A percentile compares a stretch with the other conserved stretches of the same genome.
Conservation (phyloP, 2,888 invertebrate genomes). For the Phymatocera aterrima region DNA sequence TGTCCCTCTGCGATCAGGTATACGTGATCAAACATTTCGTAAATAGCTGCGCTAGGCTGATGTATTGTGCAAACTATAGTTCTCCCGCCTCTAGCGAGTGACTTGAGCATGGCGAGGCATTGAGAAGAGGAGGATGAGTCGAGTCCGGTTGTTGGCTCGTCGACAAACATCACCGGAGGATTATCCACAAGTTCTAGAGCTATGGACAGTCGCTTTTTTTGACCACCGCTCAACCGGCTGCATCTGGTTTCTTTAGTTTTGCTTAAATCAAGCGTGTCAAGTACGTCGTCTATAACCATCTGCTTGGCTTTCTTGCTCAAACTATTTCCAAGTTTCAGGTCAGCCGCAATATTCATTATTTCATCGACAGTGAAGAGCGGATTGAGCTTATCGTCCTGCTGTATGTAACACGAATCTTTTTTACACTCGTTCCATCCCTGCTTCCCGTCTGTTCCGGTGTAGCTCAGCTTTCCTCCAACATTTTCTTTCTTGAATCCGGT, state of each 20-base stretch:
- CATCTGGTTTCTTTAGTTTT: slow-evolving; percentile 86
- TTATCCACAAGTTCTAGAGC: slow-evolving; percentile 96
- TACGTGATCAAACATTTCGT: slow-evolving; percentile 92
- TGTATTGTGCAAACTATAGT: slow-evolving; percentile 97
- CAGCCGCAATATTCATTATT: slow-evolving; percentile 90
- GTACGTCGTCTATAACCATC: slow-evolving; percentile 86
- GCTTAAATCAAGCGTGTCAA: slow-evolving; percentile 85
- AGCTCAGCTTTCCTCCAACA: slow-evolving; percentile 82
- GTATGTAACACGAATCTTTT: slow-evolving; percentile 92
- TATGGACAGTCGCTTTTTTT: slow-evolving; percentile 93
- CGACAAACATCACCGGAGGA: slow-evolving; percentile 94
- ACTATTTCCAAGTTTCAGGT: slow-evolving; percentile 85
- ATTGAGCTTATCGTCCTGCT: slow-evolving; percentile 92
- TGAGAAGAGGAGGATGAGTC: slow-evolving; percentile 92
- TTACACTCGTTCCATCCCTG: slow-evolving; percentile 77
- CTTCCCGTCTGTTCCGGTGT: slow-evolving; percentile 78
- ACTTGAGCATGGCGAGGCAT: slow-evolving; percentile 87
- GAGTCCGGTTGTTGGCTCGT: slow-evolving; percentile 96
- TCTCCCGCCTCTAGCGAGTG: slow-evolving; percentile 87
- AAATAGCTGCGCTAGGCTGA: slow-evolving; percentile 94
- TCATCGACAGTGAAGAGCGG: slow-evolving; percentile 91
- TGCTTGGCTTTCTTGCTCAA: slow-evolving; percentile 79
- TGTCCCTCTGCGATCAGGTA: slow-evolving; percentile 92
- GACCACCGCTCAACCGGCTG: slow-evolving; percentile 91
- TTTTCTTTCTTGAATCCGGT: slow-evolving; percentile 89